Base-by-base conservation (phyloP, 1,140 invertebrate species). In the Lordiphosa stackelbergi region DNA sequence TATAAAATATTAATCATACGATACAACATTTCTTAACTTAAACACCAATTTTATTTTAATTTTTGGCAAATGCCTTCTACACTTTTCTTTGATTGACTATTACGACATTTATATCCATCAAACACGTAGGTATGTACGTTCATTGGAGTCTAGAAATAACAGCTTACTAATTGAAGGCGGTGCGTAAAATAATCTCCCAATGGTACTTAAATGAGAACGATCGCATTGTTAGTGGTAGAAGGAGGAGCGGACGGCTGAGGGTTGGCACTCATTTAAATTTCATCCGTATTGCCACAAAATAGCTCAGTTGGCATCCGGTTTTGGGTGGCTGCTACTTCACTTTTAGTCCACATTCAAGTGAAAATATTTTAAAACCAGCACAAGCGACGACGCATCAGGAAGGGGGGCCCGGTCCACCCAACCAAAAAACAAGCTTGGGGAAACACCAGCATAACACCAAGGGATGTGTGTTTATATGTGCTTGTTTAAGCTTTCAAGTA, bases 201-300 rank as follows among this genome's bases (percentile, higher is more conserved):
- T 68, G 64, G 64, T 52, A 68, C 64, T 68, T 47, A 68, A 58
- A 68, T 68, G 64, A 68, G 58, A 65, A 68, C 47, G 47, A 41
- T 24, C 68, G 36, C 64, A 35, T 46, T 59, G 64, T 51, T 41
- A 58, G 45, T 51, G 36, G 48, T 53, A 24, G 56, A 22, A 35
- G 42, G 47, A 38, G 19, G 7, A 31, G 36, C 37, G 45, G 48
- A 43, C 22, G 53, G 16, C 54, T 53, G 59, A 22, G 73, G 45
- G 52, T 42, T 53, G 52, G 59, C 53, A 69, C 77, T 83, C 78
- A 83, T 83, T 83, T 83, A 83, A 83, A 83, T 83, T 83, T 83
- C 78, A 83, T 77, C 72, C 77, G 83, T 83, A 83, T 84, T 83
- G 77, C 77, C 77, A 69, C 77, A 83, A 83, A 81, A 81, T 81